Evolutionary conservation across 2,797 vertebrate species (phyloP).

Genomic region (Dicrostonyx torquatus): DNA sequence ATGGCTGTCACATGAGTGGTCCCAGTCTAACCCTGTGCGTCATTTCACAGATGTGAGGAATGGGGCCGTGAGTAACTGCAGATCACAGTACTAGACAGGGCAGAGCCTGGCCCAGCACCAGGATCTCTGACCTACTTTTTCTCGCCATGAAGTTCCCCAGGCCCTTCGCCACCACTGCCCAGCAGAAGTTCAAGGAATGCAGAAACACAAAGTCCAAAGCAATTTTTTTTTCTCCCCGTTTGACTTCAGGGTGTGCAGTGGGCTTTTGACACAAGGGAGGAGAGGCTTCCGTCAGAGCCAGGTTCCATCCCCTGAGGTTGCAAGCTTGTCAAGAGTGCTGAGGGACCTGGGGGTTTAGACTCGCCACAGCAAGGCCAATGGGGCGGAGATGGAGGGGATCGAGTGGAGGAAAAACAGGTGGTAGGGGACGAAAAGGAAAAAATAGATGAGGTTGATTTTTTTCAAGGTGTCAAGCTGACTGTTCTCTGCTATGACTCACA

Average conservation of each 20-base stretch:
- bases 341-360: neutral
- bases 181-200: neutral
- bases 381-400: neutral
- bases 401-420: neutral
- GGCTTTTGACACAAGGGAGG: neutral
- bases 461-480: neutral
- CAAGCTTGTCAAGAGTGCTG: fast-evolving
- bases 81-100: neutral
- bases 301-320: neutral
- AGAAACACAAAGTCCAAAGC: slow-evolving; percentile 9
- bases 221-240: neutral
- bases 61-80: neutral
- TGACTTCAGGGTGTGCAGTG: neutral
- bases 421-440: neutral
- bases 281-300: neutral
- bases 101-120: neutral
- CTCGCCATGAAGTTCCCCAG: fast-evolving
- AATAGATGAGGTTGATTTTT: neutral
- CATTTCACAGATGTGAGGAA: neutral
- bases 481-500: neutral
- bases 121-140: neutral
- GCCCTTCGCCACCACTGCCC: neutral
- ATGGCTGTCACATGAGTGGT: neutral
- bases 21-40: neutral
- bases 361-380: neutral